Conservation (phyloP, 1,140 invertebrate species). For the Helicoverpa armigera region DNA sequence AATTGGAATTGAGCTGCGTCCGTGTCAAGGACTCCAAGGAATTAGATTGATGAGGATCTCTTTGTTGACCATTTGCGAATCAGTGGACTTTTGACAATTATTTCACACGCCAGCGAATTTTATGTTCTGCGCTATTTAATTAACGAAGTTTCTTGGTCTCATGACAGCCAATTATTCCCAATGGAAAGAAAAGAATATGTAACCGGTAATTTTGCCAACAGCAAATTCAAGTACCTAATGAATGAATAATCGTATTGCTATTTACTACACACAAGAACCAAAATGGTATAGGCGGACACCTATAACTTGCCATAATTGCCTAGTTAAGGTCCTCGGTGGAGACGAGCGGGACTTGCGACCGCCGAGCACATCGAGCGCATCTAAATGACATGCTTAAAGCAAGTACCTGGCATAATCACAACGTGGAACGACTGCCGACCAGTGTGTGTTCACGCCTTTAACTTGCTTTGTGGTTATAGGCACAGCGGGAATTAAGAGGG, state of each 20-base stretch:
- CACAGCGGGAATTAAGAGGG: neutral
- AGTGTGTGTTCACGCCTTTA: neutral
- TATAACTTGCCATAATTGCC: slow-evolving; percentile 26
- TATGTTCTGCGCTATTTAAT: no score
- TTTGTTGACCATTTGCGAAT: neutral
- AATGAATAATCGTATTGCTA: neutral
- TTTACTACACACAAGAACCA: neutral
- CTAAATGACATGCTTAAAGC: slow-evolving; percentile 30
- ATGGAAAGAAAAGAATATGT: no score
- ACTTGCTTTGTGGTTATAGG: slow-evolving; percentile 2
- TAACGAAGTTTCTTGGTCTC: no score
- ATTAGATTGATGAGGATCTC: neutral
- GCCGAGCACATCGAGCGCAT: slow-evolving; percentile 7
- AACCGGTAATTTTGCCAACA: no score
- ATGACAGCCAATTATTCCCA: no score
- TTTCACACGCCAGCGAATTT: neutral
- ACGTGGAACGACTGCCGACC: neutral
- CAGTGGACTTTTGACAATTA: neutral
- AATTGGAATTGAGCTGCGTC: neutral
- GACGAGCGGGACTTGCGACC: slow-evolving; percentile 4
- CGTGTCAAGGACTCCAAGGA: slow-evolving; percentile 11
- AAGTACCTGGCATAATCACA: neutral
- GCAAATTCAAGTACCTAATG: neutral
- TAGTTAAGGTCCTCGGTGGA: slow-evolving; percentile 8
- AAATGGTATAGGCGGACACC: neutral